Percentiles rank a stretch among this genome's conserved stretches.
Evolutionary conservation across 2,888 invertebrate genomes (phyloP).

Genomic region (Epinotia demarniana): DNA sequence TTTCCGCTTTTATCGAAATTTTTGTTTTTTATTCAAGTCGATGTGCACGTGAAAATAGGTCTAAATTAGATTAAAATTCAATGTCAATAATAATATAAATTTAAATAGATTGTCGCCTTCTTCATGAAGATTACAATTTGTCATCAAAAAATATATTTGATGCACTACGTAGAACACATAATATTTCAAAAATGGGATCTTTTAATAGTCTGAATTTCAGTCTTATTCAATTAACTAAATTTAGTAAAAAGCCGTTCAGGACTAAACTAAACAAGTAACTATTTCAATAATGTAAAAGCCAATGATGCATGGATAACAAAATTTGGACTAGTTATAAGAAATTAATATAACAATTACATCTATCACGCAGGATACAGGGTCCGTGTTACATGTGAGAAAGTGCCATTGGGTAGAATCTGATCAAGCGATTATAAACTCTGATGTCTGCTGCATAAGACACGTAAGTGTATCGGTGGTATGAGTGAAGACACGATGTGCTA

Average conservation of each 20-base stretch:
- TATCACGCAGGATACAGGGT: slow-evolving; percentile 48
- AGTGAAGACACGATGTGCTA: slow-evolving; percentile 57
- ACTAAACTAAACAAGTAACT: background rate
- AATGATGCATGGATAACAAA: slow-evolving; percentile 25
- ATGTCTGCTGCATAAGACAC: slow-evolving; percentile 71
- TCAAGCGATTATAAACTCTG: slow-evolving; percentile 55
- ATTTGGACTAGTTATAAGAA: slow-evolving; percentile 11
- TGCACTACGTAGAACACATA: no score
- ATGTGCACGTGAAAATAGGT: background rate
- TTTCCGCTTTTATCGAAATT: no score
- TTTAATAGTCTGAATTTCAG: background rate
- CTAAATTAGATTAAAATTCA: background rate
- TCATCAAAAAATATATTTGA: background rate
- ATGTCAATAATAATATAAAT: background rate
- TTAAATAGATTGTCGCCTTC: background rate
- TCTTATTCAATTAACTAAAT: background rate
- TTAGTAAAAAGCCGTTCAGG: background rate
- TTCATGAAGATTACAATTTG: background rate
- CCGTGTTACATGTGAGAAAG: slow-evolving; percentile 55
- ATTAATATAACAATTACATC: slow-evolving; percentile 7
- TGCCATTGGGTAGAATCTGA: slow-evolving; percentile 54
- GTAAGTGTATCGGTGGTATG: slow-evolving; percentile 56
- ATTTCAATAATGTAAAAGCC: slow-evolving; percentile 23
- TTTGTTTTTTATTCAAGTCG: background rate
- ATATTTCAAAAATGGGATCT: background rate